Evolutionary conservation across 2,113 vertebrate genomes (phyloP).

Genomic region (Conger conger): DNA sequence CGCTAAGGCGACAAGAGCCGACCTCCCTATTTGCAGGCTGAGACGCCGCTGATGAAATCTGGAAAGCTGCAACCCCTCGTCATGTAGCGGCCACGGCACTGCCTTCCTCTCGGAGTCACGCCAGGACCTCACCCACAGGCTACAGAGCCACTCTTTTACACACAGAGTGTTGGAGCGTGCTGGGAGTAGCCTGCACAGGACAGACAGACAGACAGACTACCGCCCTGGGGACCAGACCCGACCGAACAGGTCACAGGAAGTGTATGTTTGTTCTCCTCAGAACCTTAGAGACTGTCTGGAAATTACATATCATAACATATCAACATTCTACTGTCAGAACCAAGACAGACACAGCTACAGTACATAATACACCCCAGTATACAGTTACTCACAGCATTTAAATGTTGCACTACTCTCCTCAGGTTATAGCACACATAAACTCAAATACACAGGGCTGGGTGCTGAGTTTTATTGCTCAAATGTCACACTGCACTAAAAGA

Average conservation of each 20-base stretch:
- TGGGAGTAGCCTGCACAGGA: constrained; percentile 64
- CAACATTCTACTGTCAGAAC: no score
- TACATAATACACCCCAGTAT: no score
- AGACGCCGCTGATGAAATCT: constrained; percentile 64
- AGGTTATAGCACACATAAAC: no score
- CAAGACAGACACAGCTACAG: no score
- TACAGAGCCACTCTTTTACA: constrained; percentile 59
- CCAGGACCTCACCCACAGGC: constrained; percentile 59
- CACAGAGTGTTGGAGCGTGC: constrained; percentile 48
- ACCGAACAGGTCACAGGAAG: constrained; percentile 50
- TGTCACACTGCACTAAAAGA: no score
- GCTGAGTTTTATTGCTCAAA: no score
- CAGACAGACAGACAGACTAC: constrained; percentile 54
- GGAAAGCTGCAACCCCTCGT: constrained; percentile 52
- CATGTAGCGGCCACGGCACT: constrained; percentile 52
- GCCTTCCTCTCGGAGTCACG: constrained; percentile 69
- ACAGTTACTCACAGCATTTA: no score
- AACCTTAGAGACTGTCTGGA: constrained; percentile 43
- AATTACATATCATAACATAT: not conserved
- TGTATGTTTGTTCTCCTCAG: constrained; percentile 53
- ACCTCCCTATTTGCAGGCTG: constrained; percentile 53
- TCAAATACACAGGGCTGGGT: no score
- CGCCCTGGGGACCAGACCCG: constrained; percentile 54
- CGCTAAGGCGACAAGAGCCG: not conserved
- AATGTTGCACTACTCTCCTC: no score